Percentiles rank a stretch among this genome's conserved stretches.
phyloP scores from a whole-genome alignment of 2,888 invertebrate genomes.

The Eretmocerus hayati region DNA sequence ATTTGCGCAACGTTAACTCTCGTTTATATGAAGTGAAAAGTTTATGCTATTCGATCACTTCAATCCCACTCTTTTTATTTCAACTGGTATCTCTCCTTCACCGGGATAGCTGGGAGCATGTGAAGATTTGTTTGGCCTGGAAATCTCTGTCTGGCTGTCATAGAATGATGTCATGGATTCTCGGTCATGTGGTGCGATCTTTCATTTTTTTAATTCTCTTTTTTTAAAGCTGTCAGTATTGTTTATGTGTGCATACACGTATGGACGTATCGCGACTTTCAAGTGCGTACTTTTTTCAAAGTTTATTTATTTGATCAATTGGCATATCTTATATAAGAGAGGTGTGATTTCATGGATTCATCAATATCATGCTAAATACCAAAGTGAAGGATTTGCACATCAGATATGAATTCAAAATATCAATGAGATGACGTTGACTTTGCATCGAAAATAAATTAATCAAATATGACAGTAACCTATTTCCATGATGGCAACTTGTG shows the following conservation, averaged over 20 bases:
- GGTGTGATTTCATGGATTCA: too few species aligned
- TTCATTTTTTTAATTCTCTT: conserved; percentile 1
- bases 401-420: too few species aligned
- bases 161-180: conserved; percentile 46
- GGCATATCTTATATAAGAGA: conserved; percentile 10
- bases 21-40: too few species aligned
- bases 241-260: background rate
- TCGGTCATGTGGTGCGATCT: conserved; percentile 16
- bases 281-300: too few species aligned
- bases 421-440: too few species aligned
- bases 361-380: too few species aligned
- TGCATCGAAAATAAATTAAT: too few species aligned
- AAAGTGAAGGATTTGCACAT: too few species aligned
- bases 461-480: too few species aligned
- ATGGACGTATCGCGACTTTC: too few species aligned
- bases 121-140: conserved; percentile 38
- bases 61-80: conserved; percentile 23
- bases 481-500: too few species aligned
- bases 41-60: conserved; percentile 38
- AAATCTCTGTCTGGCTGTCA: conserved; percentile 42
- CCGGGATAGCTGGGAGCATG: background rate
- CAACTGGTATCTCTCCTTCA: background rate
- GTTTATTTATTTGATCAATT: conserved; percentile 20
- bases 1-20: too few species aligned
- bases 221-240: background rate